These are phyloP conservation scores for Spodoptera litura DNA, from an alignment of 1,140 invertebrate genomes.

Conservation along the genomic window DNA sequence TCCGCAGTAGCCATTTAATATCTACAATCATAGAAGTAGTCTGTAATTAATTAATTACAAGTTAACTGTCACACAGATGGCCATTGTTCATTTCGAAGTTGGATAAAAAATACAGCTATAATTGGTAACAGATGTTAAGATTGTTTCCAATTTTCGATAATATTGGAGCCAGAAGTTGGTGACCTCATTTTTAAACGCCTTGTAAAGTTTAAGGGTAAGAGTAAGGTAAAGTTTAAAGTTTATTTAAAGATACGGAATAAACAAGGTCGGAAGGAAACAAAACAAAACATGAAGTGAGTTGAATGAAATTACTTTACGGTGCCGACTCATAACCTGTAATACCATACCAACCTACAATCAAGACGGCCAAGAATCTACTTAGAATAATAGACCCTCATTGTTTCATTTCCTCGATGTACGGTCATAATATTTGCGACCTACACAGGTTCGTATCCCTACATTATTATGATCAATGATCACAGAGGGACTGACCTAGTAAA, in stretches of 20 bases:
- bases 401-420: constrained; percentile 17
- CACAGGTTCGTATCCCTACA: constrained; percentile 16
- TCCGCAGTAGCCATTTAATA: constrained; percentile 19
- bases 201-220: no score
- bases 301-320: background rate
- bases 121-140: no score
- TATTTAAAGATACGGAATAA: background rate
- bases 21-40: no score
- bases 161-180: no score
- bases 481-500: background rate
- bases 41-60: no score
- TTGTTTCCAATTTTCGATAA: no score
- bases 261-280: constrained; percentile 6
- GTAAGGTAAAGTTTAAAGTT: background rate
- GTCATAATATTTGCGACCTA: constrained; percentile 31
- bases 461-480: background rate
- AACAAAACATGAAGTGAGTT: background rate
- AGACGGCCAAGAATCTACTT: background rate
- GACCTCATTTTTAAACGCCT: no score
- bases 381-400: constrained; percentile 2
- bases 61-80: no score
- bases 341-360: background rate
- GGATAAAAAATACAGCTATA: no score
- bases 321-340: background rate
- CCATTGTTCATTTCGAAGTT: no score